Conservation (phyloP, 23 tunicate genomes). For the Halocynthia roretzi region DNA sequence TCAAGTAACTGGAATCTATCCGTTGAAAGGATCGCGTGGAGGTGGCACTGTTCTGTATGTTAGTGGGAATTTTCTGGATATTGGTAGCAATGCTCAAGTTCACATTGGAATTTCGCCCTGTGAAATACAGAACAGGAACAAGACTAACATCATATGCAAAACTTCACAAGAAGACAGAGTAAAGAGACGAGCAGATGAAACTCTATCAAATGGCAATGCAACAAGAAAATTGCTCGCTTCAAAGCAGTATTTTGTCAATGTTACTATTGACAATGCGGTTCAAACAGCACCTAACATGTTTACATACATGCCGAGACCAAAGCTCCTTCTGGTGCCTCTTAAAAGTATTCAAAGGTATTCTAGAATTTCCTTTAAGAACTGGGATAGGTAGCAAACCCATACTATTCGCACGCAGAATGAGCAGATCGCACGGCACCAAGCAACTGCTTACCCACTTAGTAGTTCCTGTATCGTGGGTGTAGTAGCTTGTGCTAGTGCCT, state of each 20-base stretch:
- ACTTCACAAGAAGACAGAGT: not conserved
- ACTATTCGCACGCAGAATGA: too few relatives aligned
- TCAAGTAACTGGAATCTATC: slow-evolving; percentile 14
- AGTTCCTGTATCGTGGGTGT: too few relatives aligned
- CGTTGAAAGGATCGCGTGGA: slow-evolving; percentile 35
- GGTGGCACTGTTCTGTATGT: slow-evolving; percentile 45
- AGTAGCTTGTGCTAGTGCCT: too few relatives aligned
- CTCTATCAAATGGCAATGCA: not conserved
- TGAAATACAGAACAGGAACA: slow-evolving; percentile 5
- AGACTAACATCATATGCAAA: slow-evolving; percentile 2
- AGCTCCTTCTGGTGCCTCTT: too few relatives aligned
- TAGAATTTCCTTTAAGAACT: too few relatives aligned
- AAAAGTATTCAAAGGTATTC: too few relatives aligned
- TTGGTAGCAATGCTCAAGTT: slow-evolving; percentile 29
- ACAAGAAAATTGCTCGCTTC: not conserved
- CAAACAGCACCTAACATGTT: not conserved
- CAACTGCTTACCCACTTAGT: too few relatives aligned
- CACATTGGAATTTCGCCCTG: slow-evolving; percentile 25
- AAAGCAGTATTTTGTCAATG: slow-evolving; percentile 10
- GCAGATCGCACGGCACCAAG: too few relatives aligned
- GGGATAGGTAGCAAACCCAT: too few relatives aligned
- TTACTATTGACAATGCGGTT: slow-evolving; percentile 38
- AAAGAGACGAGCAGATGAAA: too few relatives aligned
- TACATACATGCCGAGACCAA: slow-evolving; percentile 31
- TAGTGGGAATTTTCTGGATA: slow-evolving; percentile 29